phyloP scores from a whole-genome alignment of 1,140 invertebrate genomes.

The Metaphire vulgaris region DNA sequence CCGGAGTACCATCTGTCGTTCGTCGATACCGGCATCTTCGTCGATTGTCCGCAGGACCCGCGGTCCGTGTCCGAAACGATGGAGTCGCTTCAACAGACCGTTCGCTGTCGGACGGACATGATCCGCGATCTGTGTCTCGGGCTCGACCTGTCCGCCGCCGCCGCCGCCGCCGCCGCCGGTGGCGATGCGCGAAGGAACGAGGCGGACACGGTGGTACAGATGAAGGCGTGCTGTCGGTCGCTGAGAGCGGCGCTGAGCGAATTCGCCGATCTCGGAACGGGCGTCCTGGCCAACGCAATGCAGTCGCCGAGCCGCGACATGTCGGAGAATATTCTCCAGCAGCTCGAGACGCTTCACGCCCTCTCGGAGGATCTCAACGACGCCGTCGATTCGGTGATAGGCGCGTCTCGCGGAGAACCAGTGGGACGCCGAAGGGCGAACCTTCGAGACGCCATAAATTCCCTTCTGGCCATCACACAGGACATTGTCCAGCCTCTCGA shows the following conservation, averaged over 20 bases:
- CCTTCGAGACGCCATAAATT: neutral
- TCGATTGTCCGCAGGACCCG: neutral
- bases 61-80: neutral
- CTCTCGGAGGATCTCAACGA: neutral
- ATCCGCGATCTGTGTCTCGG: neutral
- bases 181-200: neutral
- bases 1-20: neutral
- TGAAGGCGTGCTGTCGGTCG: neutral
- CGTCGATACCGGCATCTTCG: neutral
- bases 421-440: neutral
- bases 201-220: neutral
- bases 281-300: neutral
- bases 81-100: neutral
- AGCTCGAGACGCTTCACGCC: neutral
- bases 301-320: neutral
- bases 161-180: too few relatives aligned
- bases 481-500: neutral
- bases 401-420: neutral
- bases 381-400: neutral
- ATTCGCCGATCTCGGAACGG: neutral
- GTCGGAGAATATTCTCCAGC: neutral
- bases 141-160: neutral
- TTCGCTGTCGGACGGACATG: neutral
- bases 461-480: neutral
- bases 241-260: neutral